These are phyloP conservation scores for Indicator maculatus DNA, from an alignment of 2,113 vertebrate genomes.

Conservation along the genomic window DNA sequence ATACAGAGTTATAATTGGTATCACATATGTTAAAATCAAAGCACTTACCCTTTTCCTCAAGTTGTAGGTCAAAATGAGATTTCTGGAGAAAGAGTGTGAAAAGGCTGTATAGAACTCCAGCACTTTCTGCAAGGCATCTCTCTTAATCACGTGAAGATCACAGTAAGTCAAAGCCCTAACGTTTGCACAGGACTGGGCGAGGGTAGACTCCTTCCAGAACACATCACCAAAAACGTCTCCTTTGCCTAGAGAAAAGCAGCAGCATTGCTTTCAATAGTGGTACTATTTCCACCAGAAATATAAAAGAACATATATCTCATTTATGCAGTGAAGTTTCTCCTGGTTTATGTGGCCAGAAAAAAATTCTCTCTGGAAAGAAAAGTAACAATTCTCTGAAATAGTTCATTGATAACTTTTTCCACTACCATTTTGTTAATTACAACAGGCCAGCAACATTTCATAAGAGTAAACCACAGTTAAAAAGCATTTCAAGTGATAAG, in stretches of 20 bases:
- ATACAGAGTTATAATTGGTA: not conserved
- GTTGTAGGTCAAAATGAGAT: constrained; percentile 95
- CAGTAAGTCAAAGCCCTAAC: constrained; percentile 95
- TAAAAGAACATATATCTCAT: not conserved
- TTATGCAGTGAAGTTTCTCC: not conserved
- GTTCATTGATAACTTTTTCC: not conserved
- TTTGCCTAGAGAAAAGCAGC: constrained; percentile 81
- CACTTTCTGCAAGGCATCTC: constrained; percentile 94
- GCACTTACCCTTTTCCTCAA: constrained; percentile 90
- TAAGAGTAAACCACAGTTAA: not conserved
- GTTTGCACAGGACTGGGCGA: constrained; percentile 94
- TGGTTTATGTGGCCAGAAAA: not conserved
- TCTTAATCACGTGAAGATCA: constrained; percentile 94
- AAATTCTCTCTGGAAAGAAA: not conserved
- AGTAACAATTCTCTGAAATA: not conserved
- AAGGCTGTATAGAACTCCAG: constrained; percentile 95
- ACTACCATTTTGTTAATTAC: not conserved
- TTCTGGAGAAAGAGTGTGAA: constrained; percentile 93
- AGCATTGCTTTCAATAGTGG: not conserved
- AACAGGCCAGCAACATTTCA: not conserved
- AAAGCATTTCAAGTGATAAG: not conserved
- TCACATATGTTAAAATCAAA: not conserved
- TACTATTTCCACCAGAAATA: not conserved
- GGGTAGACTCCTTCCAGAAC: constrained; percentile 94
- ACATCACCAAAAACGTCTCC: constrained; percentile 97